phyloP scores from a whole-genome alignment of 2,113 vertebrate species.

The Hymenochirus boettgeri region DNA sequence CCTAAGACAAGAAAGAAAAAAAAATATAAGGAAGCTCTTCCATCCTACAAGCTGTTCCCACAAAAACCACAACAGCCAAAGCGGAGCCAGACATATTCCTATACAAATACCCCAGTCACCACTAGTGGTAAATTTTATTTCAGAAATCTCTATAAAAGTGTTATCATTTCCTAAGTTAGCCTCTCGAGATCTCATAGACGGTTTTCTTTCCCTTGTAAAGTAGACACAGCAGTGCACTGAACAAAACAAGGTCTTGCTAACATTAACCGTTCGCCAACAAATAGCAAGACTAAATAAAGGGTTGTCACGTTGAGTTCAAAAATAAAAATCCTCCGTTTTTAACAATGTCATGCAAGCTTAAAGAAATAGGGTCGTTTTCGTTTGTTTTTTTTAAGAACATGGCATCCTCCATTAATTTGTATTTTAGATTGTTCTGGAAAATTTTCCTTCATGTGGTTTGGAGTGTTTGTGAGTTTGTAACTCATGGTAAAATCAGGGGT shows the following conservation, averaged over 20 bases:
- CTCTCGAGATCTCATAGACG: constrained; percentile 28
- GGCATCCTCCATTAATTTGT: constrained; percentile 14
- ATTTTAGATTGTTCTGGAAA: too few species aligned
- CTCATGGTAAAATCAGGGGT: constrained; percentile 31
- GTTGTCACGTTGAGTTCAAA: too few species aligned
- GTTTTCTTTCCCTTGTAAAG: constrained; percentile 21
- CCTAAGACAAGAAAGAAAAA: constrained; percentile 15
- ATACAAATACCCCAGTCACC: constrained; percentile 39
- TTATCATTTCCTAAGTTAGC: constrained; percentile 32
- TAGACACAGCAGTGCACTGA: constrained; percentile 18
- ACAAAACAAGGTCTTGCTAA: constrained; percentile 25
- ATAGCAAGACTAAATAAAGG: too few species aligned
- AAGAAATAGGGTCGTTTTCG: too few species aligned
- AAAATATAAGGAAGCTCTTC: constrained; percentile 7
- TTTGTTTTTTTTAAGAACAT: too few species aligned
- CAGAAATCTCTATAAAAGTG: constrained; percentile 27
- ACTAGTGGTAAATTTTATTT: constrained; percentile 40
- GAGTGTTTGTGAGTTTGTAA: constrained; percentile 33
- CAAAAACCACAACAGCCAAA: constrained; percentile 39
- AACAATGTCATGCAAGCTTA: too few species aligned
- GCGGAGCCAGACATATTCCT: constrained; percentile 42
- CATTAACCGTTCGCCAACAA: too few species aligned
- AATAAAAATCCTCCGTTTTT: too few species aligned
- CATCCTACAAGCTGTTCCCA: constrained; percentile 38
- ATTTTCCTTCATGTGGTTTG: constrained; percentile 32